Conservation (phyloP, 2,113 vertebrate genomes). For the Puffinus mauretanicus region DNA sequence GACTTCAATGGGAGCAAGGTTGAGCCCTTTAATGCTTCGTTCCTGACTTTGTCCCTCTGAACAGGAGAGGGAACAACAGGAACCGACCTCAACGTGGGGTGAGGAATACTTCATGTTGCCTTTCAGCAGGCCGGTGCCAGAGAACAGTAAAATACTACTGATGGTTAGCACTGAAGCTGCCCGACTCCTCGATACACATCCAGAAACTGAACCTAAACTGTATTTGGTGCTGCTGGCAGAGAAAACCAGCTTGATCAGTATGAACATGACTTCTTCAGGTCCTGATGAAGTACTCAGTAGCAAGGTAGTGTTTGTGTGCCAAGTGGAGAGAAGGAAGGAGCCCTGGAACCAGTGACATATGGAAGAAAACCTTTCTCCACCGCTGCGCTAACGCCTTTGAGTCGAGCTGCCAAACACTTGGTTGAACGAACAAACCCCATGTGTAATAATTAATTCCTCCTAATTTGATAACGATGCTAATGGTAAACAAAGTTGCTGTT, state of each 20-base stretch:
- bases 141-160: not conserved
- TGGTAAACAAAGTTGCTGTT: not conserved
- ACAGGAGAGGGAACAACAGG: not conserved
- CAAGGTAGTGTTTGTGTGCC: not conserved
- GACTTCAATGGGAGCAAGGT: not conserved
- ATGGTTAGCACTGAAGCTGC: not conserved
- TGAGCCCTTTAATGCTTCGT: not conserved
- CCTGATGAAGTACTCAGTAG: not conserved
- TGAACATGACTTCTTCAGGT: not conserved
- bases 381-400: not conserved
- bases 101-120: not conserved
- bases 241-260: not conserved
- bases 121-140: not conserved
- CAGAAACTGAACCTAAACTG: not conserved
- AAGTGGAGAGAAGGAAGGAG: not conserved
- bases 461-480: not conserved
- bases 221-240: not conserved
- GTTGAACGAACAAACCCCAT: not conserved
- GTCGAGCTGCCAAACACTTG: not conserved
- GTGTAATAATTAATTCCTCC: not conserved
- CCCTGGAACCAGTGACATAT: not conserved
- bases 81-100: not conserved
- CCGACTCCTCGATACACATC: rapidly evolving
- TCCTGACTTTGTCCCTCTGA: not conserved
- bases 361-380: not conserved